These are phyloP conservation scores for Oncorhynchus mykiss DNA, from an alignment of 2,113 vertebrate species.

Conservation along the genomic window DNA sequence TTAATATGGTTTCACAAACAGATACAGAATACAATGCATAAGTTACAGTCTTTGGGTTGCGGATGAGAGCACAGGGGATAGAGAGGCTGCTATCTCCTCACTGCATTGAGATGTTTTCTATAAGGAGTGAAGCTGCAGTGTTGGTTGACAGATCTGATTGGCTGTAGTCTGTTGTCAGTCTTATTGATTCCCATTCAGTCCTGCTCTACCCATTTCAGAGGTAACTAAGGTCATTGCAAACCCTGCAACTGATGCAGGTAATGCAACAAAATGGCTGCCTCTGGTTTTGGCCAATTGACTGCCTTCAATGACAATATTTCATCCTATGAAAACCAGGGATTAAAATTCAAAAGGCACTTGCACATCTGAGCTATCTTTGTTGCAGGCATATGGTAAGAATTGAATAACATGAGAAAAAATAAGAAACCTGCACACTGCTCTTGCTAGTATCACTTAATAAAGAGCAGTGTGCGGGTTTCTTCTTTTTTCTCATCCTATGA, in stretches of 20 bases:
- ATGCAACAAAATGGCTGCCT: constrained; percentile 49
- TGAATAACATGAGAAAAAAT: too few species aligned
- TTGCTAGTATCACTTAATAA: too few species aligned
- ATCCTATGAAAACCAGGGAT: not conserved
- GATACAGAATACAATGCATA: not conserved
- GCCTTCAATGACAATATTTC: constrained; percentile 10
- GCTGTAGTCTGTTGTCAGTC: constrained; percentile 19
- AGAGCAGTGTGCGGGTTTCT: too few species aligned
- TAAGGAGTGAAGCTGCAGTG: not conserved
- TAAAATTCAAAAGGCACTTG: too few species aligned
- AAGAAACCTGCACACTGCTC: too few species aligned
- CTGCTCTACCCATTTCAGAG: constrained; percentile 37
- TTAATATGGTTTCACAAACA: not conserved
- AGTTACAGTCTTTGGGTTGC: too few species aligned
- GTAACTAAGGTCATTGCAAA: constrained; percentile 47
- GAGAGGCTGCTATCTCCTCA: not conserved
- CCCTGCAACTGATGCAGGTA: constrained; percentile 31
- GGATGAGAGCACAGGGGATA: constrained; percentile 7
- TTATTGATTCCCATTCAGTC: constrained; percentile 59
- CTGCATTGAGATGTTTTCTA: constrained; percentile 22
- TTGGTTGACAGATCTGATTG: constrained; percentile 1
- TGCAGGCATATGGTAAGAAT: too few species aligned
- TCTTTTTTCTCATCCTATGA: too few species aligned
- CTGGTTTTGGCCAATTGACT: not conserved
- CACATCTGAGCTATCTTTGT: too few species aligned